Evolutionary conservation across 2,797 vertebrate species (phyloP).

Genomic region (Sebastes iracundus): DNA sequence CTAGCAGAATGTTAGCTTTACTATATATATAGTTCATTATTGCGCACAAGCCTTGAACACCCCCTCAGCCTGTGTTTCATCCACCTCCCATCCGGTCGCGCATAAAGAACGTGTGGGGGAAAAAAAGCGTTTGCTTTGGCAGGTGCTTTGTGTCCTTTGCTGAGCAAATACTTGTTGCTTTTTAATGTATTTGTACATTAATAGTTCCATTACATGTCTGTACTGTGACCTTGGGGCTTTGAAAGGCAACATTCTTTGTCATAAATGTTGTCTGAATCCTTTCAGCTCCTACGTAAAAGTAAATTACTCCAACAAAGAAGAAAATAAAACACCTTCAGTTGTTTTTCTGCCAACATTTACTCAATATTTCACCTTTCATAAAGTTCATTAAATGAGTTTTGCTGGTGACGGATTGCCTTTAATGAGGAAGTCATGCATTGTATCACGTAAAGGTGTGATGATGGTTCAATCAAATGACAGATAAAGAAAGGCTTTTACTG

Average conservation of each 20-base stretch:
- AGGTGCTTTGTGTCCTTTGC: slow-evolving; percentile 16
- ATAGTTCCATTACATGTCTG: slow-evolving; percentile 1
- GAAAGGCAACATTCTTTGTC: neutral
- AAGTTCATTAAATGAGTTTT: neutral
- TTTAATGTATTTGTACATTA: slow-evolving; percentile 1
- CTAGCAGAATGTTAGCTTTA: slow-evolving; percentile 28
- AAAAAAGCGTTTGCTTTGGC: neutral
- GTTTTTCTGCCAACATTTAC: neutral
- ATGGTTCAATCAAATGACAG: neutral
- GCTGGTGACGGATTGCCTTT: neutral
- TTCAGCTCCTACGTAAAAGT: neutral
- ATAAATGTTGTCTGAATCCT: neutral
- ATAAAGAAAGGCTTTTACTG: neutral
- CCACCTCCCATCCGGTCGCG: neutral
- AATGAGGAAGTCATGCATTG: neutral
- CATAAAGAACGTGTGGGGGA: neutral
- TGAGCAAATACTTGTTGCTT: slow-evolving; percentile 15
- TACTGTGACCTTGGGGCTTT: slow-evolving; percentile 2
- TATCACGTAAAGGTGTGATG: neutral
- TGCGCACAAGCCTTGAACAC: slow-evolving; percentile 26
- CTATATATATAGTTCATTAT: slow-evolving; percentile 41
- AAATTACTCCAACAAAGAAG: neutral
- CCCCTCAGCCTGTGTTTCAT: slow-evolving; percentile 14
- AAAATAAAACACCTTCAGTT: neutral
- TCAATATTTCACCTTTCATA: neutral